Evolutionary conservation across 2,888 invertebrate genomes (phyloP).

Genomic region (Drosophila austrosaltans): DNA sequence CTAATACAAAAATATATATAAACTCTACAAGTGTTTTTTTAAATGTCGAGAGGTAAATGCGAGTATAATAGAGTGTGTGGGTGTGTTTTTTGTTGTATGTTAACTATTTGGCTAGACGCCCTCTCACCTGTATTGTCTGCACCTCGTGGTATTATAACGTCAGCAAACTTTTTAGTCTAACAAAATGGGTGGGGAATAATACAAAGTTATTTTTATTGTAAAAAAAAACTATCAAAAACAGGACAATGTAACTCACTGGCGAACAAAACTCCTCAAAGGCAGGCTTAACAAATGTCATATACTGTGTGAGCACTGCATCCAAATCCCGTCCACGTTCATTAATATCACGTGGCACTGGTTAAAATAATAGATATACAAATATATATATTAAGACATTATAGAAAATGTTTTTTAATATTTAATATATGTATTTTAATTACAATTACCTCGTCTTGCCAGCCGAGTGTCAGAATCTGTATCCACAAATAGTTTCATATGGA

Average conservation of each 20-base stretch:
- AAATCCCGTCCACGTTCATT: slow-evolving; percentile 96
- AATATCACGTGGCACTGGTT: slow-evolving; percentile 96
- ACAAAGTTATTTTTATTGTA: background rate
- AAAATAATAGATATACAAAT: background rate
- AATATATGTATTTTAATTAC: too few relatives aligned
- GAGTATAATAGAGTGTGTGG: slow-evolving; percentile 27
- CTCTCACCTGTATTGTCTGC: slow-evolving; percentile 97
- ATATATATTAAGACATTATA: background rate
- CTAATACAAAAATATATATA: slow-evolving; percentile 50
- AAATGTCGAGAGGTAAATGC: slow-evolving; percentile 2
- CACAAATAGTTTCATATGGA: slow-evolving; percentile 99
- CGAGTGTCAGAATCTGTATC: slow-evolving; percentile 99
- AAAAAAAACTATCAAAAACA: background rate
- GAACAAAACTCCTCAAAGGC: slow-evolving; percentile 99
- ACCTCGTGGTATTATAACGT: slow-evolving; percentile 99
- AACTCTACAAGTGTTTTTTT: slow-evolving; percentile 43
- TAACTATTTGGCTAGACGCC: background rate
- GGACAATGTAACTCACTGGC: slow-evolving; percentile 88
- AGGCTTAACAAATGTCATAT: slow-evolving; percentile 99
- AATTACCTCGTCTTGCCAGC: slow-evolving; percentile 94
- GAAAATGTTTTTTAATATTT: too few relatives aligned
- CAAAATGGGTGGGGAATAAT: slow-evolving; percentile 77
- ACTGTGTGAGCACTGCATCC: slow-evolving; percentile 97
- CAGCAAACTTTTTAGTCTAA: slow-evolving; percentile 99
- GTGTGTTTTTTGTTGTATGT: slow-evolving; percentile 16